phyloP scores from a whole-genome alignment of 2,888 invertebrate genomes.

The Drosophila ustulata region DNA sequence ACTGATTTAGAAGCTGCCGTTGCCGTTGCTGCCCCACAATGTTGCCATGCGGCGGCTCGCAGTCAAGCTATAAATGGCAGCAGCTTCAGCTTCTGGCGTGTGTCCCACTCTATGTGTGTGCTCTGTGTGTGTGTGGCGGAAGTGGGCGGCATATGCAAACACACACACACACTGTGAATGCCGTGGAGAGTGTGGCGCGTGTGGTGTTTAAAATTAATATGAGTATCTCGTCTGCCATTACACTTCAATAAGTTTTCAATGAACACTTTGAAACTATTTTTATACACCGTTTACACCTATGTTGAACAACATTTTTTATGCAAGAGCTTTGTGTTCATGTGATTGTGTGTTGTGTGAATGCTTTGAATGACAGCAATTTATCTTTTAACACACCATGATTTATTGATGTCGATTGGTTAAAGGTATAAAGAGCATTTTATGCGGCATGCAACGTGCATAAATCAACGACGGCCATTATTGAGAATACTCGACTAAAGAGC shows the following conservation, averaged over 20 bases:
- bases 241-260: slow-evolving; percentile 76
- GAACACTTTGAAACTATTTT: slow-evolving; percentile 80
- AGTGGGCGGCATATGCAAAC: slow-evolving; percentile 48
- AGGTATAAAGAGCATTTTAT: slow-evolving; percentile 34
- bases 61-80: slow-evolving; percentile 49
- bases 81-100: slow-evolving; percentile 21
- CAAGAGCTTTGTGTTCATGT: background rate
- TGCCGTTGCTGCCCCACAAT: background rate
- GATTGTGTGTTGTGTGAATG: slow-evolving; percentile 16
- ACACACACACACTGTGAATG: slow-evolving; percentile 8
- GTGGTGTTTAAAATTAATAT: slow-evolving; percentile 68
- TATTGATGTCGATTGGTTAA: slow-evolving; percentile 54
- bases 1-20: slow-evolving; percentile 51
- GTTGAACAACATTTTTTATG: slow-evolving; percentile 38
- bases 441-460: slow-evolving; percentile 39
- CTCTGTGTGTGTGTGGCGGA: slow-evolving; percentile 20
- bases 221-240: slow-evolving; percentile 64
- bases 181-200: slow-evolving; percentile 9
- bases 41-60: slow-evolving; percentile 33
- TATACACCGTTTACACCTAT: slow-evolving; percentile 69
- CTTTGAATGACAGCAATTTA: slow-evolving; percentile 54
- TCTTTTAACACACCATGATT: slow-evolving; percentile 61
- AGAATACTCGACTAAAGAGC: too few relatives aligned
- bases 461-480: slow-evolving; percentile 6
- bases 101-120: slow-evolving; percentile 5